phyloP scores from a whole-genome alignment of 1,140 invertebrate genomes.

The Linepithema humile region DNA sequence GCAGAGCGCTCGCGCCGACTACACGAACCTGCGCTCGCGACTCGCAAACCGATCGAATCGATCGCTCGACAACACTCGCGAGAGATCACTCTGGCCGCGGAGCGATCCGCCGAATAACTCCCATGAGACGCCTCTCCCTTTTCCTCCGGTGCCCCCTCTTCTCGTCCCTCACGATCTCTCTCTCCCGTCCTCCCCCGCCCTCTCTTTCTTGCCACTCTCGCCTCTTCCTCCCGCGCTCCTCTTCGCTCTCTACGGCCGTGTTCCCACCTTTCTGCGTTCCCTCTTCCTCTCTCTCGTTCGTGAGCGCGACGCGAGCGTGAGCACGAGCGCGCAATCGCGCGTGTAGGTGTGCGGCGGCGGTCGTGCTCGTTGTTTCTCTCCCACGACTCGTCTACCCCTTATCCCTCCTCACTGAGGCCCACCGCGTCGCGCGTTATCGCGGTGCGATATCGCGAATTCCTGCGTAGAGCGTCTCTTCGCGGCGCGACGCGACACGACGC shows the following conservation, averaged over 20 bases:
- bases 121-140: slow-evolving; percentile 71
- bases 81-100: slow-evolving; percentile 75
- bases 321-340: slow-evolving; percentile 48
- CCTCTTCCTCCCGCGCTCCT: slow-evolving; percentile 62
- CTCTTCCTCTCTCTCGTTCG: slow-evolving; percentile 49
- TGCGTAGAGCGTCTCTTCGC: slow-evolving; percentile 46
- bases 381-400: slow-evolving; percentile 30
- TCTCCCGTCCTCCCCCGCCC: slow-evolving; percentile 30
- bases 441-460: slow-evolving; percentile 67
- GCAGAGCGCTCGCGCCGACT: slow-evolving; percentile 56
- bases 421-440: slow-evolving; percentile 52
- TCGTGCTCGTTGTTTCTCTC: slow-evolving; percentile 12
- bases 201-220: slow-evolving; percentile 53
- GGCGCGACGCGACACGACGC: slow-evolving; percentile 44
- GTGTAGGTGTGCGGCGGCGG: slow-evolving; percentile 35
- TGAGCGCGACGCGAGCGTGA: not conserved
- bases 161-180: slow-evolving; percentile 56
- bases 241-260: slow-evolving; percentile 29
- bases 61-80: slow-evolving; percentile 65
- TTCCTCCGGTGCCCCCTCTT: slow-evolving; percentile 69
- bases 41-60: slow-evolving; percentile 65
- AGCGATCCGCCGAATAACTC: slow-evolving; percentile 76
- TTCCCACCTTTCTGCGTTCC: slow-evolving; percentile 53
- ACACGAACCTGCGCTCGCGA: slow-evolving; percentile 13
- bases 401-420: not conserved